Base-by-base conservation (phyloP, 2,797 vertebrate species). In the Microctenopoma steveboyesi region DNA sequence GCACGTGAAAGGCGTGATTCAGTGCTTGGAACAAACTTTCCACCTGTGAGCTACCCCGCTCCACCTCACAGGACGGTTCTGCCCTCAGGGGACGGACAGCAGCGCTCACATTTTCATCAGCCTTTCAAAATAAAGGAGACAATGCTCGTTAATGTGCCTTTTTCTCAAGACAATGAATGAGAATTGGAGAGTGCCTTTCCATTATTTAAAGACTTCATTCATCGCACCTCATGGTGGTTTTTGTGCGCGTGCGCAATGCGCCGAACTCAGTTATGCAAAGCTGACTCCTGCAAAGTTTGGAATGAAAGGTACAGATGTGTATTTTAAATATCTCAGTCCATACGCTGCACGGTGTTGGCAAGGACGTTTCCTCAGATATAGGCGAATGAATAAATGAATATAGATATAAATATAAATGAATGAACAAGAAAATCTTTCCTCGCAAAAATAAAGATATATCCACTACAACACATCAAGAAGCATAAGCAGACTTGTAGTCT, bases 21-120 rank as follows among this genome's bases (percentile, higher is more conserved):
- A 64, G 63, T 74, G 55, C 42, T 42, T 86, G 81, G 35, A 92
- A 90, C 80, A 83, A 92, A 92, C 90, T 93, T 94, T 94, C 92
- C 93, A 96, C 95, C 80, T 96, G 93, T 95, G 95, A 94, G 88
- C 88, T 78, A 75, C 89, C 91, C 86, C 90, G 87, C 86, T 51
- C 66, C 64, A 86, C 90, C 91, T 89, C 89, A 91, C 93, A 89
- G 91, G 89, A 92, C 90, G 81, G 79, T 83, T 43, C 85, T 84
- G 82, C 87, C 92, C 91, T 73, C 79, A 82, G 93, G 92, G 91
- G 92, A 93, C 91, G 90, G 91, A 93, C 93, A 89, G 93, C 86
- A 88, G 78, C 48, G 52, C 88, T 84, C 85, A 72, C 67, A 71
- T 79, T 88, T 90, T 88, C 92, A 90, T 90, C 87, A 92, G 87